Conservation (phyloP, 2,113 vertebrate species). For the Mirza zaza region DNA sequence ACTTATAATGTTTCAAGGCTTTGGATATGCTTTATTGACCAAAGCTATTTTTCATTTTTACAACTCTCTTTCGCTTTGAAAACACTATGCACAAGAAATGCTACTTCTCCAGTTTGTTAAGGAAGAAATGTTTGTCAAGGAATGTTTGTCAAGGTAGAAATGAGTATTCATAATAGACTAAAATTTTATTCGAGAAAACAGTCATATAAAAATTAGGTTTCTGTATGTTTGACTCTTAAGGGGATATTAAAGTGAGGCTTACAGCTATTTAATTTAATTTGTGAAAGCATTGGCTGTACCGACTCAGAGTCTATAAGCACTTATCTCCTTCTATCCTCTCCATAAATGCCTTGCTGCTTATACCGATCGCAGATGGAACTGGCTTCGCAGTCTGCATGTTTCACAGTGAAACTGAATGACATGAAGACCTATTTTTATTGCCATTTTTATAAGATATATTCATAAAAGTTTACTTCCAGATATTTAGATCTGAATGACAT, state of each 20-base stretch:
- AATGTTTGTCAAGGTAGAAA: constrained; percentile 66
- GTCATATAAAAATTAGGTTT: constrained; percentile 33
- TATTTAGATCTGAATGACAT: constrained; percentile 2
- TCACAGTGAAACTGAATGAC: neutral
- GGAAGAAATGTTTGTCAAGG: constrained; percentile 61
- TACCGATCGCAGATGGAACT: neutral
- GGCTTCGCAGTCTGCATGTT: neutral
- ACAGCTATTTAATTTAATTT: constrained; percentile 71
- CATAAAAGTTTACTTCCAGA: constrained; percentile 25
- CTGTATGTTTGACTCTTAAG: constrained; percentile 25
- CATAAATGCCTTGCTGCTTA: neutral
- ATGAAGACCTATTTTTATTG: neutral
- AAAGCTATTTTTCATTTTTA: constrained; percentile 39
- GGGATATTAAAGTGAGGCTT: constrained; percentile 36
- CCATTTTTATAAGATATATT: neutral
- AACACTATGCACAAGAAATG: neutral
- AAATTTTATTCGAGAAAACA: constrained; percentile 58
- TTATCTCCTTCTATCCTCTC: neutral
- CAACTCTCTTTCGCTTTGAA: neutral
- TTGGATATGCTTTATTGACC: constrained; percentile 35
- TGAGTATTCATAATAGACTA: constrained; percentile 39
- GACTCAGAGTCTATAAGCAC: neutral
- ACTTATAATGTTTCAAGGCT: neutral
- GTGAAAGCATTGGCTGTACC: neutral
- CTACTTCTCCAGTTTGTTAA: constrained; percentile 38